phyloP scores from a whole-genome alignment of 2,888 invertebrate genomes.

The Synanthedon andrenaeformis region DNA sequence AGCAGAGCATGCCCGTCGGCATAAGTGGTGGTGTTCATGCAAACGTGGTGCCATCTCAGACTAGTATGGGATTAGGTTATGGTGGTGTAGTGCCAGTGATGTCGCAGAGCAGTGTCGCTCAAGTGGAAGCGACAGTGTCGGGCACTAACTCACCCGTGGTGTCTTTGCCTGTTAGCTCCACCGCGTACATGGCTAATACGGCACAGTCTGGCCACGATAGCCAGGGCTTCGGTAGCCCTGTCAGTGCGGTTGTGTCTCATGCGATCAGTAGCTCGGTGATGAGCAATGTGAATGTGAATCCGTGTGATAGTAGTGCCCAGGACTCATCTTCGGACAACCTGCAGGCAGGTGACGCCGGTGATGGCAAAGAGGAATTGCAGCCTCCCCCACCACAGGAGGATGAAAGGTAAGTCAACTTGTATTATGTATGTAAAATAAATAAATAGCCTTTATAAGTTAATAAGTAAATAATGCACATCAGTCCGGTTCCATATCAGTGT shows the following conservation, averaged over 20 bases:
- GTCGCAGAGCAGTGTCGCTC: constrained; percentile 64
- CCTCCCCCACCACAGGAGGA: constrained; percentile 48
- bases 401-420: constrained; percentile 51
- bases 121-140: constrained; percentile 55
- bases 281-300: constrained; percentile 62
- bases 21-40: constrained; percentile 59
- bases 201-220: constrained; percentile 51
- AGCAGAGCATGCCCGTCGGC: constrained; percentile 55
- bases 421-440: not conserved
- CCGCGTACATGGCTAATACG: constrained; percentile 43
- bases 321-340: constrained; percentile 40
- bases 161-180: constrained; percentile 58
- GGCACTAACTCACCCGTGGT: constrained; percentile 67
- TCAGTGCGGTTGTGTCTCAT: constrained; percentile 63
- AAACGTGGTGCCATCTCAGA: constrained; percentile 63
- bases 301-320: constrained; percentile 58
- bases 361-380: constrained; percentile 58
- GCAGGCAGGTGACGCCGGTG: constrained; percentile 49
- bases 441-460: too few relatives aligned
- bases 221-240: constrained; percentile 66
- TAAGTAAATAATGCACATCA: too few relatives aligned
- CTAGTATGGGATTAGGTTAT: constrained; percentile 56
- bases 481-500: too few relatives aligned
- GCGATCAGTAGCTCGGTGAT: constrained; percentile 55
- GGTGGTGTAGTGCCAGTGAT: constrained; percentile 61